These are phyloP conservation scores for Latrodectus hesperus DNA, from an alignment of 2,888 invertebrate species.

Conservation along the genomic window DNA sequence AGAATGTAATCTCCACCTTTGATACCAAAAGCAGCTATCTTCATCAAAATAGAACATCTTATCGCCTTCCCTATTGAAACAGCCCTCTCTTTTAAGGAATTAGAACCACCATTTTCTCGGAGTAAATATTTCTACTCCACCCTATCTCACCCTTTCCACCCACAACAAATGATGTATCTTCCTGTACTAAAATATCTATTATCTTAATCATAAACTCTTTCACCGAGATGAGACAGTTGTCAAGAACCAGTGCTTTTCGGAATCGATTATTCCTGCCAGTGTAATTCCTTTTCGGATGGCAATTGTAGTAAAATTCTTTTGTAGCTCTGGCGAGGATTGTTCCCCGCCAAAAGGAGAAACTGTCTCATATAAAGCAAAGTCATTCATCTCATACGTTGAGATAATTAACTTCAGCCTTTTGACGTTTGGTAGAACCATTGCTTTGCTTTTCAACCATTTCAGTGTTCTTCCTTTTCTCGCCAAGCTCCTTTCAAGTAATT, in stretches of 20 bases:
- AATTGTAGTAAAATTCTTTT: slow-evolving; percentile 5
- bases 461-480: neutral
- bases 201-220: slow-evolving; percentile 48
- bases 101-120: too few species aligned
- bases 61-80: too few species aligned
- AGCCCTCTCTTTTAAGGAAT: too few species aligned
- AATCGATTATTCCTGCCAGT: neutral
- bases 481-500: neutral
- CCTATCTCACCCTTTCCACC: neutral
- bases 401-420: neutral
- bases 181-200: slow-evolving; percentile 26
- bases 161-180: neutral
- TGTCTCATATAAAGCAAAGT: neutral
- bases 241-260: neutral
- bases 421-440: neutral
- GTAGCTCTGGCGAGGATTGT: slow-evolving; percentile 1
- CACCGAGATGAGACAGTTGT: slow-evolving; percentile 23
- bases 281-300: neutral
- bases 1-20: too few species aligned
- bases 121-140: too few species aligned
- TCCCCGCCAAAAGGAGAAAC: neutral
- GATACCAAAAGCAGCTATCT: too few species aligned
- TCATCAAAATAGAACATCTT: too few species aligned
- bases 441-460: neutral
- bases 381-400: slow-evolving; percentile 5